Percentiles rank a stretch among this genome's conserved stretches.
Evolutionary conservation across 1,140 invertebrate species (phyloP).

Genomic region (Gryllus bimaculatus): DNA sequence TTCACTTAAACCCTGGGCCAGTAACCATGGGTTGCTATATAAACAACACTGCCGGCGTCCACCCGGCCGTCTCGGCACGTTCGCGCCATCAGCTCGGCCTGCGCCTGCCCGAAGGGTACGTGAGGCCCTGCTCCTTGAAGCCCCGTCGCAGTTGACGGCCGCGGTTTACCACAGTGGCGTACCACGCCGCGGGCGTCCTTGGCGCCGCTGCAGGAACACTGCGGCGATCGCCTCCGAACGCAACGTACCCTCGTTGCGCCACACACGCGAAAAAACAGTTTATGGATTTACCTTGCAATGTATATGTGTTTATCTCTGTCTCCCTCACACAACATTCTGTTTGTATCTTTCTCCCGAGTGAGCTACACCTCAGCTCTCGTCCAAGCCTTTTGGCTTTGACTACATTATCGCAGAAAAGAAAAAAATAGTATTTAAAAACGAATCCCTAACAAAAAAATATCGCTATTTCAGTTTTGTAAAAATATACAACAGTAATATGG

Average conservation of each 20-base stretch:
- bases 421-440: no score
- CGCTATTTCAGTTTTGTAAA: no score
- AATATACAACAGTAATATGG: no score
- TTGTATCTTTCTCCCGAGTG: no score
- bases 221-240: constrained; percentile 51
- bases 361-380: no score
- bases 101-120: constrained; percentile 45
- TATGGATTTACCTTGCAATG: no score
- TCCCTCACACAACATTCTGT: no score
- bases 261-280: no score
- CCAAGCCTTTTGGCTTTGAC: no score
- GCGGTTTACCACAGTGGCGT: constrained; percentile 47
- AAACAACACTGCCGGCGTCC: constrained; percentile 40
- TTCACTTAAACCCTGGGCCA: constrained; percentile 38
- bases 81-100: constrained; percentile 41
- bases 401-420: no score
- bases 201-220: constrained; percentile 47
- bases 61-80: constrained; percentile 43
- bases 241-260: constrained; percentile 49
- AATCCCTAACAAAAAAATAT: no score
- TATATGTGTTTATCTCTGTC: no score
- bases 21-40: constrained; percentile 57
- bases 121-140: constrained; percentile 41
- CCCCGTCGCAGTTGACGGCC: constrained; percentile 47
- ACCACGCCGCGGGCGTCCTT: constrained; percentile 44